These are phyloP conservation scores for Caenorhabditis afra DNA, from an alignment of 2,888 invertebrate species.

Conservation along the genomic window DNA sequence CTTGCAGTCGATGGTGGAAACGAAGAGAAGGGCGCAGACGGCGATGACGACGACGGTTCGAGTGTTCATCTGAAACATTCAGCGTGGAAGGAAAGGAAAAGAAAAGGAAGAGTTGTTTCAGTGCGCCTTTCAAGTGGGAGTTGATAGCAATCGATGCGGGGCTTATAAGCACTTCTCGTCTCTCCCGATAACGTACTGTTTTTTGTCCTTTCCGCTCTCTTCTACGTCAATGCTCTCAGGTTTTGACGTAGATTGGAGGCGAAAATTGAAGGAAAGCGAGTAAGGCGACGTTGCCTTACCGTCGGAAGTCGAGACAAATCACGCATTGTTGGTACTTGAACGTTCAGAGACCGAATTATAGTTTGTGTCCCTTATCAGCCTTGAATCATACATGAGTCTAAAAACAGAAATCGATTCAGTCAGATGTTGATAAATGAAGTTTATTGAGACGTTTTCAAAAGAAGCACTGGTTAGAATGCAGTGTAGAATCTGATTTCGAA, in stretches of 20 bases:
- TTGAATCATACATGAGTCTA: too few species aligned
- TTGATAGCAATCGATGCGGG: slow-evolving; percentile 24
- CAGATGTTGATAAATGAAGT: too few species aligned
- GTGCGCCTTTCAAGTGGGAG: slow-evolving; percentile 12
- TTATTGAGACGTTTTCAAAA: too few species aligned
- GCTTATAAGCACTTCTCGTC: slow-evolving; percentile 39
- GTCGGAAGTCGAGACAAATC: slow-evolving; percentile 10
- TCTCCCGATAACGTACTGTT: slow-evolving; percentile 31
- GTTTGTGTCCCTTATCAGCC: neutral
- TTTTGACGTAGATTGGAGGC: slow-evolving; percentile 37
- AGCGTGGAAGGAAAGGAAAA: neutral
- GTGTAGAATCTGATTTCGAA: too few species aligned
- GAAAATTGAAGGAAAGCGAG: neutral
- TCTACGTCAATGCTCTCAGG: slow-evolving; percentile 32
- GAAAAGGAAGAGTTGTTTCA: neutral
- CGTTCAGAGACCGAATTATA: slow-evolving; percentile 39
- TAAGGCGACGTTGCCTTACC: slow-evolving; percentile 33
- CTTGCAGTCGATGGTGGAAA: slow-evolving; percentile 66
- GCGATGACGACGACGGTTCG: slow-evolving; percentile 56
- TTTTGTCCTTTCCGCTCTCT: slow-evolving; percentile 34
- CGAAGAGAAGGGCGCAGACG: slow-evolving; percentile 64
- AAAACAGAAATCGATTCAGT: too few species aligned
- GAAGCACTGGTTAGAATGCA: too few species aligned
- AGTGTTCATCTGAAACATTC: slow-evolving; percentile 57
- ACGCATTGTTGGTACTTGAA: slow-evolving; percentile 26